Conservation (phyloP, 2,113 vertebrate genomes). For the Peromyscus californicus region DNA sequence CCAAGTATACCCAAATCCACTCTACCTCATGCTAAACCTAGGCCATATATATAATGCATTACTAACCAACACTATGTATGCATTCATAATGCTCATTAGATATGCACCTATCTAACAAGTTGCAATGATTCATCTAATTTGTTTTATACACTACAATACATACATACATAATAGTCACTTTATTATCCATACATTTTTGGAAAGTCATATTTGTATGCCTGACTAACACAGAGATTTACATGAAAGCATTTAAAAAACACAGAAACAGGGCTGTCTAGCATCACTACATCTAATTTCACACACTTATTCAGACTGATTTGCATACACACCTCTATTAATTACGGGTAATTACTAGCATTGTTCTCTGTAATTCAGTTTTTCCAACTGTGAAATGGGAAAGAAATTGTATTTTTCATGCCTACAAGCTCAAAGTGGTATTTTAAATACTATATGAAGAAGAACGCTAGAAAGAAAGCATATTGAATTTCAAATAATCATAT, state of each 20-base stretch:
- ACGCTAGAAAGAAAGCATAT: conserved; percentile 47
- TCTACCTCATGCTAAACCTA: not conserved
- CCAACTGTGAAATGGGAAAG: conserved; percentile 85
- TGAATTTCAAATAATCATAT: conserved; percentile 64
- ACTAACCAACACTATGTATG: conserved; percentile 10
- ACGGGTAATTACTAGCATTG: conserved; percentile 80
- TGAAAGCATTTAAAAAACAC: conserved; percentile 64
- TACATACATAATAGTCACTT: conserved; percentile 45
- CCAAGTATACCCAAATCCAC: not conserved
- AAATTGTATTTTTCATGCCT: conserved; percentile 79
- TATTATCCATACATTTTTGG: conserved; percentile 38
- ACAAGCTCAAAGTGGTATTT: conserved; percentile 73
- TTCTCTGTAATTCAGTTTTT: conserved; percentile 83
- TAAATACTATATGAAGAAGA: conserved; percentile 65
- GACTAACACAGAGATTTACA: conserved; percentile 47
- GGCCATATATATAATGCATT: not conserved
- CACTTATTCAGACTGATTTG: conserved; percentile 74
- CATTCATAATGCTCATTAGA: not conserved
- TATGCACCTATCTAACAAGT: conserved; percentile 28
- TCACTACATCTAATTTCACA: conserved; percentile 78
- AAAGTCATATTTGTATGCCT: conserved; percentile 51
- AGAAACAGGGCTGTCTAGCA: conserved; percentile 61
- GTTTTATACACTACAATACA: conserved; percentile 31
- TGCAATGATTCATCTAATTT: conserved; percentile 45
- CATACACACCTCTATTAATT: conserved; percentile 80